Conservation (phyloP, 2,888 invertebrate genomes). For the Rotaria socialis region DNA sequence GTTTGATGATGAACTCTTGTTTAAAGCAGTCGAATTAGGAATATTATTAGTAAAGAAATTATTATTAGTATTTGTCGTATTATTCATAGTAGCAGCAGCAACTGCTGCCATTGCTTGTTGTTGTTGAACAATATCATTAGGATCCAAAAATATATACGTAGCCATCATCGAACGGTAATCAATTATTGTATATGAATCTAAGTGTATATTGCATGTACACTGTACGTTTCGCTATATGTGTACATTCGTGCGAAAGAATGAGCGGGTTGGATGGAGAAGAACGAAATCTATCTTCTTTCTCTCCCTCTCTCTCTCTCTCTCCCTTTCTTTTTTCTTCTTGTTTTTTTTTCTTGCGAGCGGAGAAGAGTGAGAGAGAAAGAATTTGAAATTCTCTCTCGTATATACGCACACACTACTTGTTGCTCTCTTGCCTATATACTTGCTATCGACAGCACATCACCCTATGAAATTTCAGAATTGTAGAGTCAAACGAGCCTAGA, state of each 20-base stretch:
- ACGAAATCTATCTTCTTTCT: conserved; percentile 24
- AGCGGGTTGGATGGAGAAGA: conserved; percentile 2
- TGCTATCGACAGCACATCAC: conserved; percentile 12
- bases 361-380: not conserved
- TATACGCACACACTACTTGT: not conserved
- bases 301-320: not conserved
- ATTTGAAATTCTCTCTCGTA: conserved; percentile 23
- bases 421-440: conserved; percentile 31
- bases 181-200: conserved; percentile 6
- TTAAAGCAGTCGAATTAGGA: not conserved
- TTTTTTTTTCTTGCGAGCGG: conserved; percentile 4
- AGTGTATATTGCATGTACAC: conserved; percentile 5
- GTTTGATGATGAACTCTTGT: not conserved
- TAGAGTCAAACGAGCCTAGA: conserved; percentile 29
- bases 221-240: not conserved
- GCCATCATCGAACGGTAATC: not conserved
- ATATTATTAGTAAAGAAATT: not conserved
- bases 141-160: conserved; percentile 6
- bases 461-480: conserved; percentile 36
- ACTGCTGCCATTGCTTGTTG: conserved; percentile 5
- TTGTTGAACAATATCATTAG: conserved; percentile 6
- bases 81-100: not conserved
- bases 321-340: not conserved
- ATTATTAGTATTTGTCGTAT: not conserved
- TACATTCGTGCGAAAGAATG: conserved; percentile 26